Base-by-base conservation (phyloP, 2,888 invertebrate species). In the Hirtodrosophila trivittata region DNA sequence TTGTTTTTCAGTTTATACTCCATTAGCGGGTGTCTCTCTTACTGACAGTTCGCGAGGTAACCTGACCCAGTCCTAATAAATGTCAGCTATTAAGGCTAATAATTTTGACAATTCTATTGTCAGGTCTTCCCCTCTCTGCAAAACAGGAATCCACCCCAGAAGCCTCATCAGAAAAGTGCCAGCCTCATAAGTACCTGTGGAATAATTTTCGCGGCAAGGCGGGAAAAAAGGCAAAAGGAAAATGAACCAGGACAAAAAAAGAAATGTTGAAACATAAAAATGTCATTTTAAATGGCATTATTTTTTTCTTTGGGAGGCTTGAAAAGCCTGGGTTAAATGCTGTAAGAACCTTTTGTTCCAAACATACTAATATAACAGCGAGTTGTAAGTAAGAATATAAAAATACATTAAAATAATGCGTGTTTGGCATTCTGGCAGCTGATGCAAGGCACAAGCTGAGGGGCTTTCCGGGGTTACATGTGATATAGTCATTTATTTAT, bases 401-500 rank as follows among this genome's bases (percentile, higher is more conserved):
- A 81, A 84, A 74, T 64, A 83, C 89, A 88, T 88, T 89, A 89
- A 89, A 88, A 78, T 89, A 88, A 88, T 88, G 88, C 75, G 66
- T 71, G 69, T 55, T 66, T 60, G 63, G 58, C 65, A 74, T 69
- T 72, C 75, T 65, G 78, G 74, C 88, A 89, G 88, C 89, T 88
- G 88, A 78, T 88, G 88, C 81, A 81, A 66, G 37, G 33, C 35
- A 16, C 35, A 33, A 37, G 33, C 21, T 16, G n/a, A 45, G 41
- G 51, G 30, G 42, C 37, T 47, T 50, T 64, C 45, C 21, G 28
- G 28, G 9, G 21, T 25, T 30, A 38, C 52, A 49, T 46, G 62
- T 65, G 73, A 66, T 80, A 67, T 50, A 67, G 59, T 76, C 81
- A 66, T 84, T 87, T 83, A 68, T 86, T 87, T 87, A 83, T 70